Evolutionary conservation across 2,888 invertebrate genomes (phyloP), one percentile per base, ranked within the genome.

Genomic region (Ceriagrion tenellum): DNA sequence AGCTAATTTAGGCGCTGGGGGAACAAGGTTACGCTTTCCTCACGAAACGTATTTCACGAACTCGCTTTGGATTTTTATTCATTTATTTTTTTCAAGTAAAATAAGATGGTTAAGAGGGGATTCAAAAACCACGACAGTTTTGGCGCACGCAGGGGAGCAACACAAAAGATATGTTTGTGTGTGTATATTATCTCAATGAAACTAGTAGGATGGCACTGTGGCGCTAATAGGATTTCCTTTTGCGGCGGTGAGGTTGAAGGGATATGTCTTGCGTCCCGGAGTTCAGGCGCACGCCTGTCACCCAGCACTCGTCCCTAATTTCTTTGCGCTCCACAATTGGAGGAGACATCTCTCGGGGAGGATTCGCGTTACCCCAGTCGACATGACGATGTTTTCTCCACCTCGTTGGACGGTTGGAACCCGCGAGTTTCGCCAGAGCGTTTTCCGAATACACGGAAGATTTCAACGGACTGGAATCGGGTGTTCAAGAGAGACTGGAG

Each of bases 41-140:
- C 35, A 81, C 30, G 81, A 81, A 26, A 35, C 81, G 81, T 4
- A 81, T 81, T 81, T 81, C 16, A 35, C 13, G 18, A 30, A 81
- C 81, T 81, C 69, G 30, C 81, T 81, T 81, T 35, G 13, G 16
- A 35, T 81, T 81, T 81, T 81, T 81, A 20, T 47, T 47, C 8
- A 12, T 35, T 35, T 18, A 20, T 47, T 47, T 47, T 30, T 35
- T 35, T 18, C 0, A 16, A 35, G 16, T 26, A 35, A 30, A 26
- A 81, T 20, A 10, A 35, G 35, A 81, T 47, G 69, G 69, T 81
- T 35, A 81, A 35, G 47, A 47, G 35, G 81, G 81, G 30, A 8
- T 81, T 81, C 81, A 81, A 35, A 81, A 81, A 81, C 81, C 35
- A 35, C 81, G 81, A 81, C 81, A 35, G 13, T 81, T 81, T 81